Evolutionary conservation across 2,797 vertebrate genomes (phyloP).

Genomic region (Parotocinclus haroldoi): DNA sequence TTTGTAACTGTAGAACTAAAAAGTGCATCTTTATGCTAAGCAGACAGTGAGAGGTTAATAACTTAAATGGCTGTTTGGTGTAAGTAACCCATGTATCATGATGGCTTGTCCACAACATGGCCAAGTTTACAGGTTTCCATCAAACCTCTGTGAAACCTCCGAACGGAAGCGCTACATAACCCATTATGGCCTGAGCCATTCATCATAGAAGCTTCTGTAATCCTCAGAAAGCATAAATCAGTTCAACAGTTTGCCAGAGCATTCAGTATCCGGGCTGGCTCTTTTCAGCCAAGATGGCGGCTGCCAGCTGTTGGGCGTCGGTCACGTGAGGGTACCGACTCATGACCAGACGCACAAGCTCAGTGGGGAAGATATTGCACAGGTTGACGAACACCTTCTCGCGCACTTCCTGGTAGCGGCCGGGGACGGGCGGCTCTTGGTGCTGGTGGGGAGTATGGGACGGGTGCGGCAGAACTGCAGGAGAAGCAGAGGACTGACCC

Average conservation of each 20-base stretch:
- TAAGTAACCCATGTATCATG: neutral
- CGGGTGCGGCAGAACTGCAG: conserved; percentile 43
- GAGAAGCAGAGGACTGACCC: conserved; percentile 55
- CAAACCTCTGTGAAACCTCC: conserved; percentile 3
- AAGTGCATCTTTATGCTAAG: too few relatives aligned
- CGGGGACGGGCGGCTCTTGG: conserved; percentile 69
- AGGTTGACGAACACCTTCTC: conserved; percentile 89
- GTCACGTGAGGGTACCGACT: conserved; percentile 87
- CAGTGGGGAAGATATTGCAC: conserved; percentile 95
- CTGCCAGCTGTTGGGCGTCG: conserved; percentile 92
- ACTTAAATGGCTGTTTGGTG: too few relatives aligned
- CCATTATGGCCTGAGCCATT: neutral
- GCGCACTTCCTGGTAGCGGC: conserved; percentile 75
- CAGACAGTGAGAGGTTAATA: too few relatives aligned
- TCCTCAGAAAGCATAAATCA: conserved; percentile 3
- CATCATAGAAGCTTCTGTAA: neutral
- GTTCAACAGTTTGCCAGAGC: conserved; percentile 4
- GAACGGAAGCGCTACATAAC: conserved; percentile 31
- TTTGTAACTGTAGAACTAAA: too few relatives aligned
- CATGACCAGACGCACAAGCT: conserved; percentile 92
- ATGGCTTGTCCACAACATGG: conserved; percentile 5
- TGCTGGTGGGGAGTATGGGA: conserved; percentile 57
- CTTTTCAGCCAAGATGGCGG: conserved; percentile 91
- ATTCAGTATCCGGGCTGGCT: conserved; percentile 85
- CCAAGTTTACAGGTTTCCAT: conserved; percentile 17